Percentiles rank a stretch among this genome's conserved stretches.
phyloP scores from a whole-genome alignment of 1,140 invertebrate genomes.

The Tribolium castaneum region DNA sequence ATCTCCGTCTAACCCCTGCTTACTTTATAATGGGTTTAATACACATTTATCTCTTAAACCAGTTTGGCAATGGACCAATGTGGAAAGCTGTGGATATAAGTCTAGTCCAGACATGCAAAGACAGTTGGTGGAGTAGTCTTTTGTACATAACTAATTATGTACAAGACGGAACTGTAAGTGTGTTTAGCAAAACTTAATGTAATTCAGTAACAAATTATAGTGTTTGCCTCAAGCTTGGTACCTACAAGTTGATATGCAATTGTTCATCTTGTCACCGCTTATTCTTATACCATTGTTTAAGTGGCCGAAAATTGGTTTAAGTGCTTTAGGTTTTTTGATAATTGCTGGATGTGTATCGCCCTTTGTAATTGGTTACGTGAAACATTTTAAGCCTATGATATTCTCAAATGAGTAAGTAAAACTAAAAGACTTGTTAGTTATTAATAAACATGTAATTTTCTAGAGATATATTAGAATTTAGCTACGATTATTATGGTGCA shows the following conservation, averaged over 20 bases:
- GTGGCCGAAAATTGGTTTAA: constrained; percentile 20
- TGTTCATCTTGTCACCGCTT: constrained; percentile 59
- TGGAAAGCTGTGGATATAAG: constrained; percentile 57
- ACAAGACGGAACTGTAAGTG: constrained; percentile 58
- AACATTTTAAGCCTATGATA: too few species aligned
- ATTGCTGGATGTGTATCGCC: neutral
- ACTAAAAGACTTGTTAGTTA: neutral
- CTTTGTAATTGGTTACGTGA: neutral
- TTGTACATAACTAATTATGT: constrained; percentile 68
- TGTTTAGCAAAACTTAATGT: neutral
- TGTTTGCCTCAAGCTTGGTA: constrained; percentile 60
- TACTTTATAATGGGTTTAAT: constrained; percentile 69
- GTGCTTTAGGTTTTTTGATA: neutral
- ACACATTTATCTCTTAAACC: constrained; percentile 67
- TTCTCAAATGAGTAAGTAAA: neutral
- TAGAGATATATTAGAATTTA: neutral
- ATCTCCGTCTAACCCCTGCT: constrained; percentile 70
- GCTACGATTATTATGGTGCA: constrained; percentile 51
- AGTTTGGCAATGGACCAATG: constrained; percentile 69
- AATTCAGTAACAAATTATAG: constrained; percentile 8
- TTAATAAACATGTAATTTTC: neutral
- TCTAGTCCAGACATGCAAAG: constrained; percentile 58
- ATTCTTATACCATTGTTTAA: constrained; percentile 54
- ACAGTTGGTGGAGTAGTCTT: constrained; percentile 68
- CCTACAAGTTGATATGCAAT: constrained; percentile 61